Base-by-base conservation (phyloP, 2,797 vertebrate species). In the Halcyon chelicuti region DNA sequence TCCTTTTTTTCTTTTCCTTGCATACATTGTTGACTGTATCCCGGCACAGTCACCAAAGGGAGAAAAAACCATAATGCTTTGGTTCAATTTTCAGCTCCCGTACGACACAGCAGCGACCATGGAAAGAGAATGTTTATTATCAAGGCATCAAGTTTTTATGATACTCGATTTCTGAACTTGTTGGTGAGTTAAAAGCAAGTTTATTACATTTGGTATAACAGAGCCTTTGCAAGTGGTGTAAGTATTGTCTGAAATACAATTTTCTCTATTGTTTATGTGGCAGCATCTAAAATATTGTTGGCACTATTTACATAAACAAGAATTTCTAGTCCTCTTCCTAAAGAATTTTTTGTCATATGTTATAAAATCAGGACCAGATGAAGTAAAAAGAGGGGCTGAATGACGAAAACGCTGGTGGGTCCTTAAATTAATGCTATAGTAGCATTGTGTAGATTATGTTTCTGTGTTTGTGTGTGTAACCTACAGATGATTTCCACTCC, bases 111-210 rank as follows among this genome's bases (percentile, higher is more conserved):
- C 71, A 97, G 98, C 4, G 3, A 5, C 87, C 98, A 99, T 93
- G 99, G 98, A 49, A 99, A 99, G 97, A 98, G 96, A 90, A 90
- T 99, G 97, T 99, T 99, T 93, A n/a, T 99, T 85, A 95, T 99
- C 96, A 98, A 97, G 88, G 91, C 99, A 72, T 95, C 98, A 10
- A 85, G 95, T 19, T 99, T 95, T 96, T 99, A 99, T 71, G 99
- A 99, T 91, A 93, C 5, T 35, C 98, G 99, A 47, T 99, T 99
- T 98, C 94, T 99, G 67, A 91, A 33, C 3, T 97, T 99, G 89
- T 39, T 99, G 98, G 99, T 99, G 92, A 98, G 98, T 98, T 66
- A 55, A 79, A 70, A 47, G 2, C 9, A 33, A 44, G 29, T 21
- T 4, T 39, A 4, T 51, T 75, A 8, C 7, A 2, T 60, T 71